phyloP scores from a whole-genome alignment of 2,113 vertebrate species.

The Chunga burmeisteri region DNA sequence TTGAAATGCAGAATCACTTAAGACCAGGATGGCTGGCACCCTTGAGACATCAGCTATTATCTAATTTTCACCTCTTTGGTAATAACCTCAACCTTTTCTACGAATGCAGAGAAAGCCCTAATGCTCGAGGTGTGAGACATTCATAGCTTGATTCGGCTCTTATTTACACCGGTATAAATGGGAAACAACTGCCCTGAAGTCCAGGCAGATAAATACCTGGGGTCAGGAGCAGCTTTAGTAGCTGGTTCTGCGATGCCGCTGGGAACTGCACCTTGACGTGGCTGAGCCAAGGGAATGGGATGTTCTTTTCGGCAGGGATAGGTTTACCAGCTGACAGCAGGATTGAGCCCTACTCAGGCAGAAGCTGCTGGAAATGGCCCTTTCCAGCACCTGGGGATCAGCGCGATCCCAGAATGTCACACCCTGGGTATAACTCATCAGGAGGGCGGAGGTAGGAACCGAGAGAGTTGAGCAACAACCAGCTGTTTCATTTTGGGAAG shows the following conservation, averaged over 20 bases:
- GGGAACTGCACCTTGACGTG: neutral
- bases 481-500: constrained; percentile 59
- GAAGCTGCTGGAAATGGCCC: neutral
- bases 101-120: neutral
- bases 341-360: neutral
- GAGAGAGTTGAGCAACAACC: constrained; percentile 22
- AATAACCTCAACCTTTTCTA: neutral
- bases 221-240: neutral
- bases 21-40: neutral
- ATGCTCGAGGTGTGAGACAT: neutral
- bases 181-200: neutral
- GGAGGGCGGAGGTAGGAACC: constrained; percentile 26
- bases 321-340: neutral
- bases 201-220: accelerated
- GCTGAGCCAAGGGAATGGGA: neutral
- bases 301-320: neutral
- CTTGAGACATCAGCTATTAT: neutral
- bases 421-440: constrained; percentile 43
- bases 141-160: neutral
- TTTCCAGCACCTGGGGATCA: constrained; percentile 16
- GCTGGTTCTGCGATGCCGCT: accelerated
- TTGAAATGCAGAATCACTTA: neutral
- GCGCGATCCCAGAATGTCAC: neutral
- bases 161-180: accelerated
- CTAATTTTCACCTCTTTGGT: neutral